Conservation (phyloP, 2,888 invertebrate species). For the Pandemis corylana region DNA sequence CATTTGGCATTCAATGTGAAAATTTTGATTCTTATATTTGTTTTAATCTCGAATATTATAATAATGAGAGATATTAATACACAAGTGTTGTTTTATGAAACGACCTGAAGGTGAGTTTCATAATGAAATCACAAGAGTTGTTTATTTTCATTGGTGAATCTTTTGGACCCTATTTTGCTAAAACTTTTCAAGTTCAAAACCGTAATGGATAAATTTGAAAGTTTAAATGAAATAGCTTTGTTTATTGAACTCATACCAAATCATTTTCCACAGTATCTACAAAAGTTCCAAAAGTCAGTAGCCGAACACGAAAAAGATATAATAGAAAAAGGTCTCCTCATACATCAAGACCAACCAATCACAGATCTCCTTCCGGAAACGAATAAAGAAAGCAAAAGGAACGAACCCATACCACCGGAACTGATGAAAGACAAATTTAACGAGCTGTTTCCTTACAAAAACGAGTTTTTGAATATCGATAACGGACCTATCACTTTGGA, state of each 20-base stretch:
- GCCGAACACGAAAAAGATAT: constrained; percentile 64
- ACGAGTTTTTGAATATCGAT: constrained; percentile 48
- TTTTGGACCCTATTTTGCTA: too few species aligned
- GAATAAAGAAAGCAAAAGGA: constrained; percentile 44
- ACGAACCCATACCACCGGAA: constrained; percentile 1
- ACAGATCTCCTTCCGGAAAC: constrained; percentile 63
- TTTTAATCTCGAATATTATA: too few species aligned
- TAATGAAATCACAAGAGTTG: too few species aligned
- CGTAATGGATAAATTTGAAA: too few species aligned
- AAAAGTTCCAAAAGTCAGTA: constrained; percentile 68
- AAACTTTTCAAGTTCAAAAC: too few species aligned
- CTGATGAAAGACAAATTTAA: constrained; percentile 40
- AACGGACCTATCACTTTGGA: constrained; percentile 67
- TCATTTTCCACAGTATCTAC: constrained; percentile 62
- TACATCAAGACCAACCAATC: constrained; percentile 58
- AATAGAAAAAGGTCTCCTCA: constrained; percentile 59
- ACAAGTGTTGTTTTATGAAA: too few species aligned
- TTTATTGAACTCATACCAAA: not conserved
- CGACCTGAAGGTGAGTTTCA: too few species aligned
- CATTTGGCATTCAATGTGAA: too few species aligned
- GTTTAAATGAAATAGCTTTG: too few species aligned
- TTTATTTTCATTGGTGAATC: too few species aligned
- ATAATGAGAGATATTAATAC: too few species aligned
- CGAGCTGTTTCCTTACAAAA: constrained; percentile 66
- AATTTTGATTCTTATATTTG: too few species aligned